Conservation (phyloP, 2,113 vertebrate species). For the Ivindomyrus marchei region DNA sequence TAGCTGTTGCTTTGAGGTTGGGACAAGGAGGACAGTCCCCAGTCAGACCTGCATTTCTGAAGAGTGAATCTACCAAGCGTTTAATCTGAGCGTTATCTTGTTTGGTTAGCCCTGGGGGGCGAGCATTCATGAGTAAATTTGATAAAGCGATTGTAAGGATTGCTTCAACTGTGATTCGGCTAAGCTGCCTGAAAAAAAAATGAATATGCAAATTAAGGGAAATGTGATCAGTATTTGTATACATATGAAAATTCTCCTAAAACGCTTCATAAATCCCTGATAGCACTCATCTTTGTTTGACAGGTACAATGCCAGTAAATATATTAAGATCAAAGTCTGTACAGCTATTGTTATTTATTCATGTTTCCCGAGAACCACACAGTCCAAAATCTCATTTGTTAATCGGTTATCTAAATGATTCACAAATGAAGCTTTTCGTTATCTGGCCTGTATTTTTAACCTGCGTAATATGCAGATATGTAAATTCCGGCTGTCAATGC, state of each 20-base stretch:
- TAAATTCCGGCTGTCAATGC: constrained; percentile 20
- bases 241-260: constrained; percentile 20
- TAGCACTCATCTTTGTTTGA: constrained; percentile 14
- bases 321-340: constrained; percentile 17
- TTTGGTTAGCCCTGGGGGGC: constrained; percentile 46
- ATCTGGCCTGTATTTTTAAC: constrained; percentile 12
- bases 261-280: constrained; percentile 18
- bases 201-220: constrained; percentile 6
- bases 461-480: constrained; percentile 21
- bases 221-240: constrained; percentile 16
- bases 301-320: constrained; percentile 7
- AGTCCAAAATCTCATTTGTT: neutral
- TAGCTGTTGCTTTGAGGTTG: neutral
- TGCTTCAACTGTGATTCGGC: constrained; percentile 25
- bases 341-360: constrained; percentile 14
- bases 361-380: neutral
- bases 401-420: constrained; percentile 14
- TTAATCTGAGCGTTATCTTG: constrained; percentile 34
- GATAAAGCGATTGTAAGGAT: constrained; percentile 34
- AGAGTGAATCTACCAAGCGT: constrained; percentile 26
- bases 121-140: constrained; percentile 49
- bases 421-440: neutral
- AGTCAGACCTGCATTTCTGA: constrained; percentile 26
- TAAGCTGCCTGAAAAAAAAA: constrained; percentile 1
- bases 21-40: neutral